A percentile compares a stretch with the other conserved stretches of the same genome.
phyloP scores from a whole-genome alignment of 2,113 vertebrate species.

The Vanacampus margaritifer region DNA sequence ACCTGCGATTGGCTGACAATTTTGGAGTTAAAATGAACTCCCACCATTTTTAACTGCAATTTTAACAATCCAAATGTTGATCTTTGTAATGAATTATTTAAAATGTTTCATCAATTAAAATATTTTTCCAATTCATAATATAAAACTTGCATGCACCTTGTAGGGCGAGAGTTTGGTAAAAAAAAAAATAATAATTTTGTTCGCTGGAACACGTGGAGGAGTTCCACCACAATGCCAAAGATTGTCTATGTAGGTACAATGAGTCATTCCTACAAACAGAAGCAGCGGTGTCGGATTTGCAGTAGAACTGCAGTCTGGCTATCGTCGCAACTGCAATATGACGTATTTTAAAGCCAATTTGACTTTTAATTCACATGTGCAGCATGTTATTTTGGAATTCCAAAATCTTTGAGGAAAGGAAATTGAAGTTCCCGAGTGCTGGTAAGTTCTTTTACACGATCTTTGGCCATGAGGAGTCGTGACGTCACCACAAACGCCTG shows the following conservation, averaged over 20 bases:
- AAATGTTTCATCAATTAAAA: too few species aligned
- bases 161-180: neutral
- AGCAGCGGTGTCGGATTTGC: neutral
- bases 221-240: constrained; percentile 50
- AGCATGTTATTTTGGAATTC: too few species aligned
- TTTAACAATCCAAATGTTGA: too few species aligned
- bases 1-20: too few species aligned
- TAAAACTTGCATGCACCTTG: neutral
- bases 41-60: too few species aligned
- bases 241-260: neutral
- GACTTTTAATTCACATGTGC: too few species aligned
- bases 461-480: constrained; percentile 24
- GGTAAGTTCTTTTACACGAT: fast-evolving
- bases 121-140: too few species aligned
- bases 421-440: neutral
- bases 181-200: constrained; percentile 56
- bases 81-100: too few species aligned
- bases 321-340: neutral
- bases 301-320: too few species aligned
- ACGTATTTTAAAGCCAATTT: too few species aligned
- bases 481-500: constrained; percentile 49
- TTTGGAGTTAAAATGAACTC: too few species aligned
- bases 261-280: neutral
- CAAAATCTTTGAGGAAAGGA: too few species aligned
- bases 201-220: constrained; percentile 71